phyloP scores from a whole-genome alignment of 1,140 invertebrate genomes.

The Musca domestica region DNA sequence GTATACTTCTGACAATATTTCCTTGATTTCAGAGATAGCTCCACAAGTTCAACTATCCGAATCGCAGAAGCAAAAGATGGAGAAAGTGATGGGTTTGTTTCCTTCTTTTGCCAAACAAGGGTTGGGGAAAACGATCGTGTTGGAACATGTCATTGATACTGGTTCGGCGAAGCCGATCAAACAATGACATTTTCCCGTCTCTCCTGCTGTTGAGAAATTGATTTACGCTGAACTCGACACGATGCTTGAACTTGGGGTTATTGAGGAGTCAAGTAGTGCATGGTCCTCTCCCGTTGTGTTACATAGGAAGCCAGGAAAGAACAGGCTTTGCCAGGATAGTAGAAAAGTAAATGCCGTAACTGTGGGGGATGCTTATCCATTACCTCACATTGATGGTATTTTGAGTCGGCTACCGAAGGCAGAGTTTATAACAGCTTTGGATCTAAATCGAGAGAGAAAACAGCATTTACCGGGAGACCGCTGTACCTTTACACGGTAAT shows the following conservation, averaged over 20 bases:
- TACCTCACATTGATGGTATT: too few relatives aligned
- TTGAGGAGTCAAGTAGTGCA: too few relatives aligned
- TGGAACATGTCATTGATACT: background rate
- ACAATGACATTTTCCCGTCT: constrained; percentile 26
- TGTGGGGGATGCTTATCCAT: too few relatives aligned
- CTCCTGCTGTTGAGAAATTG: constrained; percentile 27
- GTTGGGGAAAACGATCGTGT: background rate
- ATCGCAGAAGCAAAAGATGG: background rate
- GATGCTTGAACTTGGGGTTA: constrained; percentile 26
- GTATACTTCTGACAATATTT: background rate
- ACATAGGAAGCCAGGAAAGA: too few relatives aligned
- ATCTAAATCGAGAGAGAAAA: too few relatives aligned
- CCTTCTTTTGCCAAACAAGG: constrained; percentile 4
- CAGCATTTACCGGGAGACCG: too few relatives aligned
- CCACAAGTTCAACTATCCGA: background rate
- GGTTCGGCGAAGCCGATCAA: background rate
- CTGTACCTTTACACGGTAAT: too few relatives aligned
- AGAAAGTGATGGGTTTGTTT: background rate
- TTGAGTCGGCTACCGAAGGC: too few relatives aligned
- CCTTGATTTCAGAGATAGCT: background rate
- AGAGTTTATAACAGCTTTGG: too few relatives aligned
- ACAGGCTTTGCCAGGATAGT: too few relatives aligned
- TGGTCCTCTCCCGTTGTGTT: too few relatives aligned
- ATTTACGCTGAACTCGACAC: constrained; percentile 24
- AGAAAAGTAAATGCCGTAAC: too few relatives aligned